Percentiles rank a stretch among this genome's conserved stretches.
Conservation (phyloP, 2,888 invertebrate species). For the Cistogaster globosa region DNA sequence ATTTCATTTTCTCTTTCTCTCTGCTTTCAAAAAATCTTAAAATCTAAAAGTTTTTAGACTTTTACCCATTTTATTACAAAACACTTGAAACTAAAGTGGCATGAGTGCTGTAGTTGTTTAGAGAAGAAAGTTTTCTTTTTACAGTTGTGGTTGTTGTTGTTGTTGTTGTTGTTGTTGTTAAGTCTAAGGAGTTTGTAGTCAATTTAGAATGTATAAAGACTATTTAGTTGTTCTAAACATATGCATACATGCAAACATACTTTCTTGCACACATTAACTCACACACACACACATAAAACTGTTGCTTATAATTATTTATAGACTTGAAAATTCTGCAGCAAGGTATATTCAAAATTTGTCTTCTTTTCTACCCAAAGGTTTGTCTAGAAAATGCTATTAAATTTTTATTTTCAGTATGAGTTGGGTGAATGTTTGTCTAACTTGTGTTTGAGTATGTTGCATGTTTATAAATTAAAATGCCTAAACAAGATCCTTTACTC, state of each 20-base stretch:
- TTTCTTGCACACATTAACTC: constrained; percentile 71
- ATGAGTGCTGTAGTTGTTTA: constrained; percentile 4
- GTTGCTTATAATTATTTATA: constrained; percentile 78
- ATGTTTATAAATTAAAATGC: constrained; percentile 60
- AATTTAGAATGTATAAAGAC: constrained; percentile 55
- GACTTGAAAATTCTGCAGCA: constrained; percentile 31
- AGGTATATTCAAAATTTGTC: constrained; percentile 43
- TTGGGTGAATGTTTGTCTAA: constrained; percentile 14
- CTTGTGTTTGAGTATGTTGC: constrained; percentile 35
- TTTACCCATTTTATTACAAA: constrained; percentile 18
- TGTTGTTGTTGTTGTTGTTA: constrained; percentile 17
- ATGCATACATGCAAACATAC: constrained; percentile 68
- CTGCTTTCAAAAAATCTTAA: constrained; percentile 29
- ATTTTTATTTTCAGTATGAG: constrained; percentile 2
- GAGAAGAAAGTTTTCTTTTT: constrained; percentile 49
- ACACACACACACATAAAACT: constrained; percentile 74
- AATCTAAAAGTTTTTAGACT: constrained; percentile 35
- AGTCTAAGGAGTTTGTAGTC: constrained; percentile 46
- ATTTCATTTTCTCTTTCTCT: constrained; percentile 38
- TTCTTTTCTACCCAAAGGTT: not conserved
- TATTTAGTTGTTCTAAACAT: constrained; percentile 38
- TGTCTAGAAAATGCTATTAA: constrained; percentile 16
- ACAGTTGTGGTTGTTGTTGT: not conserved
- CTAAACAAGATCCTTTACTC: constrained; percentile 59
- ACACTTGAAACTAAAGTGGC: constrained; percentile 17